phyloP scores from a whole-genome alignment of 2,113 vertebrate genomes.

The Pollimyrus isidori region DNA sequence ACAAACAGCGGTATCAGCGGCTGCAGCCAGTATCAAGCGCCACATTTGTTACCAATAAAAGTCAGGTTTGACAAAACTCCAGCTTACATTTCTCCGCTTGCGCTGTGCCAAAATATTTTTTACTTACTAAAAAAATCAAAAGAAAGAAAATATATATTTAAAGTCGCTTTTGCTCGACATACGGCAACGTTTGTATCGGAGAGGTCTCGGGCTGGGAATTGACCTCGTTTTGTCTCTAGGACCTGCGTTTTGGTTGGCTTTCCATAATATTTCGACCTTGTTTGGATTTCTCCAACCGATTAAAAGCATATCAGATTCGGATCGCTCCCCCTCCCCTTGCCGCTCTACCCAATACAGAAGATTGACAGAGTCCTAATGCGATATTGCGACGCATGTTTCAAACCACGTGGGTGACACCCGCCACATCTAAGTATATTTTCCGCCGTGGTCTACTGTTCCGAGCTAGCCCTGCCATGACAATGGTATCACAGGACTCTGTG shows the following conservation, averaged over 20 bases:
- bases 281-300: conserved; percentile 51
- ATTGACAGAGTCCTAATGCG: conserved; percentile 60
- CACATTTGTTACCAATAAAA: conserved; percentile 69
- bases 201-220: conserved; percentile 31
- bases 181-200: conserved; percentile 37
- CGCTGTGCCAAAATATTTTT: conserved; percentile 51
- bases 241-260: conserved; percentile 41
- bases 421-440: conserved; percentile 38
- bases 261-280: conserved; percentile 46
- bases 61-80: conserved; percentile 56
- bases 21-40: conserved; percentile 56
- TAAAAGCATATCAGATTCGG: conserved; percentile 66
- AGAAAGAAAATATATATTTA: conserved; percentile 37
- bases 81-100: conserved; percentile 51
- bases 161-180: conserved; percentile 27
- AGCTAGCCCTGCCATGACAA: conserved; percentile 37
- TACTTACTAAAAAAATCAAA: conserved; percentile 51
- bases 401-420: conserved; percentile 46
- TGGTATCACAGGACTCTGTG: background rate
- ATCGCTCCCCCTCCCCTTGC: conserved; percentile 42
- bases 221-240: conserved; percentile 21
- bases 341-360: conserved; percentile 66
- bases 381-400: conserved; percentile 48
- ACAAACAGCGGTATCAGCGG: conserved; percentile 53
- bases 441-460: conserved; percentile 23